phyloP scores from a whole-genome alignment of 1,140 invertebrate species.

The Drosophila azteca region DNA sequence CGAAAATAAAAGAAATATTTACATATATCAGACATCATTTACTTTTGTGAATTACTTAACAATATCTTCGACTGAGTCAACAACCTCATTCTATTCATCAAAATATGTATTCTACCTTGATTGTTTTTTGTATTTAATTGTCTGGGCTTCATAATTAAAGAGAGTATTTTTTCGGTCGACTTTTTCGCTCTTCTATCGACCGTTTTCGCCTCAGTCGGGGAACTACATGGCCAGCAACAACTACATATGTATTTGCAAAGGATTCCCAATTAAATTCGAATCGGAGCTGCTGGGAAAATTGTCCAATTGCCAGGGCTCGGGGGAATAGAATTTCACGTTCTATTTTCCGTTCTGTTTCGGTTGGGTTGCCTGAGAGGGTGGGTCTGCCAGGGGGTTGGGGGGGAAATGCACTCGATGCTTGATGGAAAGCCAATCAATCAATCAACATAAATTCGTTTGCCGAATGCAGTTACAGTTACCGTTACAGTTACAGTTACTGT shows the following conservation, averaged over 20 bases:
- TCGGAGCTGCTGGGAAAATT: conserved; percentile 60
- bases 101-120: too few relatives aligned
- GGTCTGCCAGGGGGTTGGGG: not conserved
- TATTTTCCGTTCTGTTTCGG: not conserved
- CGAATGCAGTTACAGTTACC: conserved; percentile 46
- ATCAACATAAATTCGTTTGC: conserved; percentile 35
- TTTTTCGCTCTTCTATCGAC: too few relatives aligned
- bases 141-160: too few relatives aligned
- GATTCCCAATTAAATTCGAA: conserved; percentile 72
- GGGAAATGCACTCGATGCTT: not conserved
- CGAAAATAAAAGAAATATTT: too few relatives aligned
- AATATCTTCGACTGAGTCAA: too few relatives aligned
- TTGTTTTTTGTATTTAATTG: too few relatives aligned
- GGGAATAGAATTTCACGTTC: conserved; percentile 11
- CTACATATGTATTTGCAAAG: conserved; percentile 14
- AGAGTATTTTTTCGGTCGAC: too few relatives aligned
- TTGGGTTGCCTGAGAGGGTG: not conserved
- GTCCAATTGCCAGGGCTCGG: conserved; percentile 33
- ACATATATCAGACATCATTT: too few relatives aligned
- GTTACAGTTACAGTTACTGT: conserved; percentile 44
- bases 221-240: not conserved
- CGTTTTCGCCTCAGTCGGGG: not conserved
- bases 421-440: conserved; percentile 34
- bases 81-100: too few relatives aligned
- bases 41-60: too few relatives aligned